Evolutionary conservation across 2,797 vertebrate species (phyloP), one percentile per base, ranked within the genome.

Genomic region (Esox lucius): DNA sequence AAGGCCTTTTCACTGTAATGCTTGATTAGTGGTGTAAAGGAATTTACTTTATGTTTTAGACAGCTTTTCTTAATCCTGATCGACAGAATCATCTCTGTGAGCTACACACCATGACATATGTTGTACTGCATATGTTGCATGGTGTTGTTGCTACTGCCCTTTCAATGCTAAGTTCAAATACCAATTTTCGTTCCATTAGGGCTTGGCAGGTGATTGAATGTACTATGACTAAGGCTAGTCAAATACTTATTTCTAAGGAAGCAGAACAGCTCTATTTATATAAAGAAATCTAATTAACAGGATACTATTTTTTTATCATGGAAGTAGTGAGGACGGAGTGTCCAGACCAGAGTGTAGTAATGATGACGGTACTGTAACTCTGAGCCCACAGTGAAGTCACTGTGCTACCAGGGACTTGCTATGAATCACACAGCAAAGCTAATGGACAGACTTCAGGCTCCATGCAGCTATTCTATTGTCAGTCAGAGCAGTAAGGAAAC

Each of bases 361-460:
- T 12, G 26, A 80, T 74, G 73, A 80, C 78, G 77, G 77, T 84
- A 70, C 84, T 80, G 68, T 79, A 51, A 81, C 76, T 82, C 80
- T 84, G 81, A 84, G 79, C 76, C 86, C 78, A 77, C 76, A 72
- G 76, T 86, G 79, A 89, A 85, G 81, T 81, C 79, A 72, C 72
- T 42, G 79, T 28, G 0, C 48, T 76, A 61, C n/a, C 17, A 78
- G 53, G 77, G 26, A 59, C 73, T 84, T 53, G 7, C 46, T 73
- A 76, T 87, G 82, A 87, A 78, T 84, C 82, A 83, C 80, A 70
- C 69, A 74, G 46, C 33, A 1, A 17, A 85, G 76, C 75, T 84
- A 85, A 88, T 86, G 74, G 79, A 84, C 62, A 67, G 24, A 48
- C 31, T 46, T 68, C 51, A 70, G 65, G 49, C 31, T 19, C 28